phyloP scores from a whole-genome alignment of 2,113 vertebrate species.

The Tetraodon nigroviridis region DNA sequence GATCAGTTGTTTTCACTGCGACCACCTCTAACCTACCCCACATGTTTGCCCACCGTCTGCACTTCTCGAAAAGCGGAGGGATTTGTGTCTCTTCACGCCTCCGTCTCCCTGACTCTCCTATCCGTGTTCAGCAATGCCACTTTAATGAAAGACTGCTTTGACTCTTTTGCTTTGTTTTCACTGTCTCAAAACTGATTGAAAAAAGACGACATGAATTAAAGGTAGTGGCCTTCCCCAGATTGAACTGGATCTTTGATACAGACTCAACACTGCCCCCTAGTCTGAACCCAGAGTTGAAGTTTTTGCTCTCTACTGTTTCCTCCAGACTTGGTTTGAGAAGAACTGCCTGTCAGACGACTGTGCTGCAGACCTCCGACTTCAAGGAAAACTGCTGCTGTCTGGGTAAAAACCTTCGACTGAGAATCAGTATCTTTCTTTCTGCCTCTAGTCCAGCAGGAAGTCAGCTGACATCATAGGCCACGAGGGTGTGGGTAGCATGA shows the following conservation, averaged over 20 bases:
- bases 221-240: too few relatives aligned
- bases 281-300: slow-evolving; percentile 35
- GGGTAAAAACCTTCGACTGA: slow-evolving; percentile 72
- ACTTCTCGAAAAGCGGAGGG: slow-evolving; percentile 26
- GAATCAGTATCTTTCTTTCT: slow-evolving; percentile 20
- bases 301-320: slow-evolving; percentile 46
- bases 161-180: slow-evolving; percentile 1
- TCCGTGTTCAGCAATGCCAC: too few relatives aligned
- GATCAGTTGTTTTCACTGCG: slow-evolving; percentile 67
- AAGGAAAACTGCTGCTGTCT: slow-evolving; percentile 86
- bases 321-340: slow-evolving; percentile 95
- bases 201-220: slow-evolving; percentile 21
- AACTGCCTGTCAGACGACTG: slow-evolving; percentile 96
- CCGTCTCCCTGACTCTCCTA: slow-evolving; percentile 35
- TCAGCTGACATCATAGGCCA: slow-evolving; percentile 57
- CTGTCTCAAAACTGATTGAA: slow-evolving; percentile 28
- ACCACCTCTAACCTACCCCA: slow-evolving; percentile 56
- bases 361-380: slow-evolving; percentile 88
- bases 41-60: slow-evolving; percentile 49
- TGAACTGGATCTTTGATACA: slow-evolving; percentile 6
- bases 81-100: slow-evolving; percentile 49
- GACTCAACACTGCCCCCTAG: slow-evolving; percentile 66
- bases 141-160: too few relatives aligned
- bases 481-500: slow-evolving; percentile 70
- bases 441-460: slow-evolving; percentile 35